Percentiles rank a stretch among this genome's conserved stretches.
phyloP scores from a whole-genome alignment of 2,797 vertebrate species.

The Arnoldichthys spilopterus region DNA sequence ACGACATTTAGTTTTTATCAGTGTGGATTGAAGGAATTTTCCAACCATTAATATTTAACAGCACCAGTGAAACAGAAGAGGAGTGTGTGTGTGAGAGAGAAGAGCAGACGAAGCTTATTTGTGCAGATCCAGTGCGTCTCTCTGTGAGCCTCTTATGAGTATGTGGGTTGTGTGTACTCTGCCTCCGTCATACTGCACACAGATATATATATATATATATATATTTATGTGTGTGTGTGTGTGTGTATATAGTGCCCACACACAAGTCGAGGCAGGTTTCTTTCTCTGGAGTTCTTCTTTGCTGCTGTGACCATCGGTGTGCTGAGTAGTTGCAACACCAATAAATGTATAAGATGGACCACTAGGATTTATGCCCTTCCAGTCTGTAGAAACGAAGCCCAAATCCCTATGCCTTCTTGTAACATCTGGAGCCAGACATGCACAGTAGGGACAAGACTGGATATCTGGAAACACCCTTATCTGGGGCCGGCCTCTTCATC shows the following conservation, averaged over 20 bases:
- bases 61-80: slow-evolving; percentile 79
- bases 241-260: too few relatives aligned
- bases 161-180: background rate
- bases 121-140: background rate
- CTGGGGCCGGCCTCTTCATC: too few relatives aligned
- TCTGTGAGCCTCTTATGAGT: background rate
- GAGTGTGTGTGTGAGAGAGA: slow-evolving; percentile 58
- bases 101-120: slow-evolving; percentile 1
- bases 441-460: too few relatives aligned
- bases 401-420: too few relatives aligned
- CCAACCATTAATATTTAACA: slow-evolving; percentile 87
- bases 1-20: slow-evolving; percentile 50
- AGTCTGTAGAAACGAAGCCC: too few relatives aligned
- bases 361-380: too few relatives aligned
- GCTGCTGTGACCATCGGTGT: background rate
- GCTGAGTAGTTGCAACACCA: too few relatives aligned
- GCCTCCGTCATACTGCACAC: background rate
- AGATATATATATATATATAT: too few relatives aligned
- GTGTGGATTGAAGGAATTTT: slow-evolving; percentile 77
- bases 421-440: too few relatives aligned
- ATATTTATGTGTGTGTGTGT: too few relatives aligned
- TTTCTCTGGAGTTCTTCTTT: background rate
- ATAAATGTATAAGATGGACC: too few relatives aligned
- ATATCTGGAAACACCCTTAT: too few relatives aligned
- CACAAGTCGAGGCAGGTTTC: background rate